These are phyloP conservation scores for Grallaria varia DNA, from an alignment of 2,113 vertebrate genomes.

Conservation along the genomic window DNA sequence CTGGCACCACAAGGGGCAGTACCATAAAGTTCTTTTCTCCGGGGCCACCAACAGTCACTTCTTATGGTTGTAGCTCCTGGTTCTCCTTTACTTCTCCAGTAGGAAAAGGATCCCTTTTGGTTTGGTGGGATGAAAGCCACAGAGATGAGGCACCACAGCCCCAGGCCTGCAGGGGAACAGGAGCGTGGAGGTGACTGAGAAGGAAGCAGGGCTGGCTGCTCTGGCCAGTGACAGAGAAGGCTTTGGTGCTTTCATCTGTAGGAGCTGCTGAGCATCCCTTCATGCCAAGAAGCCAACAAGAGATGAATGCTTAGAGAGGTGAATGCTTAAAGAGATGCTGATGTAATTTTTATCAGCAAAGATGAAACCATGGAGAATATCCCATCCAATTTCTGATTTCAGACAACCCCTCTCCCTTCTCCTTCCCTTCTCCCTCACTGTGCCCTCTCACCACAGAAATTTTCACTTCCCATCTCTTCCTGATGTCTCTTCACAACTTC, in stretches of 20 bases:
- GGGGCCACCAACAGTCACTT: neutral
- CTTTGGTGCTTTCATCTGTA: slow-evolving; percentile 28
- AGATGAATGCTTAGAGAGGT: neutral
- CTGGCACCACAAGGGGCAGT: neutral
- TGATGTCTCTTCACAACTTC: neutral
- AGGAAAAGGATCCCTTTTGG: neutral
- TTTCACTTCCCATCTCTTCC: neutral
- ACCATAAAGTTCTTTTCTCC: neutral
- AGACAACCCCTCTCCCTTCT: neutral
- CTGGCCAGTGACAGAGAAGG: slow-evolving; percentile 57
- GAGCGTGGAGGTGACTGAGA: neutral
- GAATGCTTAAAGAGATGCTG: neutral
- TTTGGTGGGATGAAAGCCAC: slow-evolving; percentile 31
- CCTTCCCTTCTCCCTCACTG: neutral
- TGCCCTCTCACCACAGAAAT: neutral
- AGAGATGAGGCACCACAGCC: neutral
- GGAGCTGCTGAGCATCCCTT: slow-evolving; percentile 4
- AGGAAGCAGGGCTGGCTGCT: slow-evolving; percentile 22
- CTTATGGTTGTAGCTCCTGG: neutral
- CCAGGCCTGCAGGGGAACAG: neutral
- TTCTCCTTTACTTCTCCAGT: slow-evolving; percentile 51
- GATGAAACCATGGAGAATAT: neutral
- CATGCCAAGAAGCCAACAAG: neutral
- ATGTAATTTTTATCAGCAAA: neutral
- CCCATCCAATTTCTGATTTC: neutral